Evolutionary conservation across 2,797 vertebrate species (phyloP), one percentile per base, ranked within the genome.

Genomic region (Paguma larvata): DNA sequence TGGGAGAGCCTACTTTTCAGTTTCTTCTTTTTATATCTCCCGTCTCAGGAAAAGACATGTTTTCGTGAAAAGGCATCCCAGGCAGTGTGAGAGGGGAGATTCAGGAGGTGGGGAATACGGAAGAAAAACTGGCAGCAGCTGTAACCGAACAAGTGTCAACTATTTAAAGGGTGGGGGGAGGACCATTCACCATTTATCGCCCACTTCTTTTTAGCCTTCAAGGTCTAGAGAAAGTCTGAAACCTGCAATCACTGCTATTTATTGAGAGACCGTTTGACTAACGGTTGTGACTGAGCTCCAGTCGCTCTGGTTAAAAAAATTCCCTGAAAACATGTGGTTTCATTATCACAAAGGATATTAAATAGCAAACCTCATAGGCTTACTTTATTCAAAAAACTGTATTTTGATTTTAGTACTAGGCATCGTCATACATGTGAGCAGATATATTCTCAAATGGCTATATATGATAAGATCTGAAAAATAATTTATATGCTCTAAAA

Each of bases 341-440:
- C 79, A 15, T 87, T 9, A 95, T 84, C 32, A 95, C 89, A 85
- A 94, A 95, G 78, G 27, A 79, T 85, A 94, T 56, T 90, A 86
- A 96, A 95, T 72, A 72, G 62, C 78, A 97, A 90, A 46, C 21
- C 27, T 73, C 90, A 75, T 62, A 67, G 1, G 16, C n/a, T 93
- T 94, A 78, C 90, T 83, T 96, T 85, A 85, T 85, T 68, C 21
- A 41, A 46, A 44, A 94, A 90, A 92, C 27, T 48, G 82, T 11
- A 87, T 70, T 96, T 96, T 95, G 2, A 80, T 85, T 97, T 87
- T 79, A 96, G 77, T 44, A n/a, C 70, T 16, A 63, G 34, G 85
- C 88, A 95, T 88, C 62, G 15, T 92, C 41, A 93, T 91, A 80
- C 13, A 51, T 13, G 38, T 73, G 72, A 92, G 70, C n/a, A 96